Conservation (phyloP, 2,797 vertebrate species). For the Leptodactylus fallax region DNA sequence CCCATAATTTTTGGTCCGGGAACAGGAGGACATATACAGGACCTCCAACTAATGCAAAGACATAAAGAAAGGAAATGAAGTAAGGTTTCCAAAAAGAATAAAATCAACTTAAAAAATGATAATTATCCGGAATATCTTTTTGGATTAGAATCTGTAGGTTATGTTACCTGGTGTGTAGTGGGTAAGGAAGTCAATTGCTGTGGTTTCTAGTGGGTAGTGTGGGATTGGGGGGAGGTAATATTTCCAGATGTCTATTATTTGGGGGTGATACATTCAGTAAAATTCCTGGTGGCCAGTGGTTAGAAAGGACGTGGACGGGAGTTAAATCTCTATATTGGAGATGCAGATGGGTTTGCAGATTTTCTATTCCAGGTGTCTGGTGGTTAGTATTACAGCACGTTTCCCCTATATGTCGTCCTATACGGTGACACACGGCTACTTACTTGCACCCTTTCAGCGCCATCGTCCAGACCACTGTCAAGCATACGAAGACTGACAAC, state of each 20-base stretch:
- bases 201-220: neutral
- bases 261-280: too few relatives aligned
- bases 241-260: neutral
- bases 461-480: conserved; percentile 84
- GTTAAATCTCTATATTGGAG: too few relatives aligned
- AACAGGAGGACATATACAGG: conserved; percentile 88
- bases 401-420: too few relatives aligned
- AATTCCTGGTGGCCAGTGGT: too few relatives aligned
- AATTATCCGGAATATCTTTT: neutral
- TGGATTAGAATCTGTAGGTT: neutral
- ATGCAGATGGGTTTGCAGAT: too few relatives aligned
- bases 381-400: too few relatives aligned
- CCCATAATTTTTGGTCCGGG: conserved; percentile 96
- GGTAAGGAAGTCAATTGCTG: neutral
- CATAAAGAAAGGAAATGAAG: neutral
- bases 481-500: conserved; percentile 81
- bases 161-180: neutral
- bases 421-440: conserved; percentile 16
- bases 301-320: too few relatives aligned
- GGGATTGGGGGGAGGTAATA: neutral
- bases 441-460: conserved; percentile 87
- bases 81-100: neutral
- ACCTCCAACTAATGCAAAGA: conserved; percentile 81
- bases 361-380: too few relatives aligned
- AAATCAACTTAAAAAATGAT: neutral